phyloP scores from a whole-genome alignment of 2,113 vertebrate genomes.

The Todiramphus saurophagus region DNA sequence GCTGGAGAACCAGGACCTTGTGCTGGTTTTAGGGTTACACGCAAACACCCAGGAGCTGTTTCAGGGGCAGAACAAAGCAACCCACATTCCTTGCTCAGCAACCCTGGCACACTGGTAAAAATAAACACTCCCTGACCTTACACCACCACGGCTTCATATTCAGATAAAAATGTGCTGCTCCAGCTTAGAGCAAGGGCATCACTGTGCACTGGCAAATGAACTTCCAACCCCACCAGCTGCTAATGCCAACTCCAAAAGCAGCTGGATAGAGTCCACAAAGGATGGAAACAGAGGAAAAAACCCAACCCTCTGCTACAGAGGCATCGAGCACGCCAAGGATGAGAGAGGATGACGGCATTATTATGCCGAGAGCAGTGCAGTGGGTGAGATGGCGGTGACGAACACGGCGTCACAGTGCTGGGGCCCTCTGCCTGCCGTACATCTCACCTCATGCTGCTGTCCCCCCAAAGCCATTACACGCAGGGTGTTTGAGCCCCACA shows the following conservation, averaged over 20 bases:
- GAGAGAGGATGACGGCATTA: fast-evolving
- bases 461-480: neutral
- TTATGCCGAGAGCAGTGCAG: fast-evolving
- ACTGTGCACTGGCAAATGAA: neutral
- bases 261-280: neutral
- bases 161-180: neutral
- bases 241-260: neutral
- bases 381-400: neutral
- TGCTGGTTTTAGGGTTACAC: neutral
- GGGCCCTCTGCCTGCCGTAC: neutral
- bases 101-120: neutral
- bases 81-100: neutral
- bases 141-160: fast-evolving
- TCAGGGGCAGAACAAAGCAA: neutral
- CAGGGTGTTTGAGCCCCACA: neutral
- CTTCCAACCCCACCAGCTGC: neutral
- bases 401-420: fast-evolving
- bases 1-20: neutral
- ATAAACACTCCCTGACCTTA: neutral
- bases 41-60: neutral
- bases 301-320: neutral
- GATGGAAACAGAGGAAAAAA: neutral
- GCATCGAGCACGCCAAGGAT: fast-evolving
- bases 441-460: neutral
- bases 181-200: neutral